phyloP scores from a whole-genome alignment of 2,888 invertebrate species.

The Drosophila nr. perissopoda region DNA sequence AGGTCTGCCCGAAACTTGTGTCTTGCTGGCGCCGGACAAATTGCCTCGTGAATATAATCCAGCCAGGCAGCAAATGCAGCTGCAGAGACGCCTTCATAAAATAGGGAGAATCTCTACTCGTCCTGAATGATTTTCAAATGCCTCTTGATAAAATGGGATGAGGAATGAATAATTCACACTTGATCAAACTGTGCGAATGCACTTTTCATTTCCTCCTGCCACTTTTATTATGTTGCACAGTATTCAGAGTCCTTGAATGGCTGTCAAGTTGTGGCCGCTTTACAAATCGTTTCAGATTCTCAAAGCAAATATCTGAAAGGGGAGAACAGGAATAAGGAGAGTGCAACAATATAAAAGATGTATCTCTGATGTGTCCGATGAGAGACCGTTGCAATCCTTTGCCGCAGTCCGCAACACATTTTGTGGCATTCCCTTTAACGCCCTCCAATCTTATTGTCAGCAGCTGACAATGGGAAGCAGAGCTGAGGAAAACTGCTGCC shows the following conservation, averaged over 20 bases:
- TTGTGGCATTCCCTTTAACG: constrained; percentile 49
- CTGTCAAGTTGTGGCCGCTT: constrained; percentile 55
- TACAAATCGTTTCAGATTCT: constrained; percentile 61
- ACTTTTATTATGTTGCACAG: constrained; percentile 8
- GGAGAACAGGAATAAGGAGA: background rate
- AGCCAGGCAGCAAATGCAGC: constrained; percentile 46
- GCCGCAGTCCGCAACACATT: constrained; percentile 56
- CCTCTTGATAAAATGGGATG: constrained; percentile 4
- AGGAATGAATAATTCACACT: constrained; percentile 51
- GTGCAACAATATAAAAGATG: constrained; percentile 53
- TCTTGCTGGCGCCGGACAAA: constrained; percentile 62
- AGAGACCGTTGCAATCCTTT: constrained; percentile 28
- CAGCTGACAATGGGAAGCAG: background rate
- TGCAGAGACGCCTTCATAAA: constrained; percentile 56
- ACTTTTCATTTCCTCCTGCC: constrained; percentile 22
- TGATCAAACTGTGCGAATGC: constrained; percentile 41
- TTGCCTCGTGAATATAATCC: constrained; percentile 63
- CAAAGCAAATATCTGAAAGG: constrained; percentile 52
- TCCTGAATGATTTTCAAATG: constrained; percentile 24
- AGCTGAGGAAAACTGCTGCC: constrained; percentile 3
- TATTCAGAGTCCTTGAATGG: constrained; percentile 45
- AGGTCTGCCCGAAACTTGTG: constrained; percentile 21
- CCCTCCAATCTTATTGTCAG: constrained; percentile 42
- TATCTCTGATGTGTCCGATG: constrained; percentile 27
- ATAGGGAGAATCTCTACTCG: constrained; percentile 12